phyloP scores from a whole-genome alignment of 2,888 invertebrate genomes.

The Allacma fusca region DNA sequence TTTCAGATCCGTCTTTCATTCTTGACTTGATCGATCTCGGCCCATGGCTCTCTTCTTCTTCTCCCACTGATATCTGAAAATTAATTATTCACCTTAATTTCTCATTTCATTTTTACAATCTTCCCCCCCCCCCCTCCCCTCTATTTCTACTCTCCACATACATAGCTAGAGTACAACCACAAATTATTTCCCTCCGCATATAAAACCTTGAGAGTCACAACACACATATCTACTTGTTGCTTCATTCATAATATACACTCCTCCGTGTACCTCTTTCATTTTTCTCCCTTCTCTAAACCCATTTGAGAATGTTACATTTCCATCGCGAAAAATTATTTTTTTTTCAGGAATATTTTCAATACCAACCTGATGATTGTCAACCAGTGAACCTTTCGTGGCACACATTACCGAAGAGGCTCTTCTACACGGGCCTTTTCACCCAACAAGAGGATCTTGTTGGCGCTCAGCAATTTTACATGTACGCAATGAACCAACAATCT shows the following conservation, averaged over 20 bases:
- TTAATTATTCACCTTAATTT: background rate
- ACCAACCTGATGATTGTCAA: slow-evolving; percentile 24
- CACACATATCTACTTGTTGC: no score
- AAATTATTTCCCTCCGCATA: no score
- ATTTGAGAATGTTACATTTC: no score
- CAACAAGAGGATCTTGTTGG: slow-evolving; percentile 33
- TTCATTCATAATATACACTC: no score
- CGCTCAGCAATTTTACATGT: slow-evolving; percentile 38
- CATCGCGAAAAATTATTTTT: no score
- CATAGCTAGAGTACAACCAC: no score
- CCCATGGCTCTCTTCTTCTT: slow-evolving; percentile 28
- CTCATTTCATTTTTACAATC: background rate
- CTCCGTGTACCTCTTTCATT: no score
- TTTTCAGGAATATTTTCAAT: no score
- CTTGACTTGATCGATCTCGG: slow-evolving; percentile 31
- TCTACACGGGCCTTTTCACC: background rate
- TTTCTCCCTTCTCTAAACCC: no score
- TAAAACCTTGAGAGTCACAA: no score
- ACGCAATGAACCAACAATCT: slow-evolving; percentile 19
- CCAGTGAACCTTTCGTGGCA: slow-evolving; percentile 21
- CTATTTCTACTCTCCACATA: no score
- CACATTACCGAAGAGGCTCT: slow-evolving; percentile 32
- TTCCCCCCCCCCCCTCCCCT: background rate
- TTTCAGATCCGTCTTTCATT: slow-evolving; percentile 24
- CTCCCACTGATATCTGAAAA: slow-evolving; percentile 12